phyloP scores from a whole-genome alignment of 2,888 invertebrate species.

The Antheraea assamensis region DNA sequence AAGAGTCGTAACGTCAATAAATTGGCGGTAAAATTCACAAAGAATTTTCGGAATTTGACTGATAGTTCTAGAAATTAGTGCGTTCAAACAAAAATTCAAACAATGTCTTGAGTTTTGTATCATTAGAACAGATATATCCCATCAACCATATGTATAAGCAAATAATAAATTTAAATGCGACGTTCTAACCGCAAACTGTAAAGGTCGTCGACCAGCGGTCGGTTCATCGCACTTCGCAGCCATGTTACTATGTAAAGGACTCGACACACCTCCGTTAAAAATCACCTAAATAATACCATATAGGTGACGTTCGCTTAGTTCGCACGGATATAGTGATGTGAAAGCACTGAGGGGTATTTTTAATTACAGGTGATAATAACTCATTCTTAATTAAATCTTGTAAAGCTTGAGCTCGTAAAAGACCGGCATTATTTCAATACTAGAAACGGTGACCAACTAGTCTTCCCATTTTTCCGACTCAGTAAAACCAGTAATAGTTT shows the following conservation, averaged over 20 bases:
- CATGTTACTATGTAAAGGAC: conserved; percentile 6
- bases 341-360: background rate
- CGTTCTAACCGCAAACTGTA: conserved; percentile 12
- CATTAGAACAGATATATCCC: background rate
- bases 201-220: conserved; percentile 13
- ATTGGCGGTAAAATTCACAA: too few species aligned
- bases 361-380: background rate
- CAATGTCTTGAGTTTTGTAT: too few species aligned
- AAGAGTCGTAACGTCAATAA: too few species aligned
- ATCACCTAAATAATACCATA: background rate
- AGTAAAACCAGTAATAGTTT: too few species aligned
- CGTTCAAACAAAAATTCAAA: too few species aligned
- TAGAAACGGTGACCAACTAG: too few species aligned
- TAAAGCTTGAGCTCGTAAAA: too few species aligned
- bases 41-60: too few species aligned
- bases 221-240: conserved; percentile 6
- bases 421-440: too few species aligned
- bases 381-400: background rate
- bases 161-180: background rate
- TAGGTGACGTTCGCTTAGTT: background rate
- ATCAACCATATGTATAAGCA: background rate
- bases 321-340: background rate
- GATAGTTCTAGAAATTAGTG: too few species aligned
- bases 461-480: too few species aligned
- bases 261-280: conserved; percentile 21